These are phyloP conservation scores for Oeneis ivallda DNA, from an alignment of 2,888 invertebrate species.

Conservation along the genomic window DNA sequence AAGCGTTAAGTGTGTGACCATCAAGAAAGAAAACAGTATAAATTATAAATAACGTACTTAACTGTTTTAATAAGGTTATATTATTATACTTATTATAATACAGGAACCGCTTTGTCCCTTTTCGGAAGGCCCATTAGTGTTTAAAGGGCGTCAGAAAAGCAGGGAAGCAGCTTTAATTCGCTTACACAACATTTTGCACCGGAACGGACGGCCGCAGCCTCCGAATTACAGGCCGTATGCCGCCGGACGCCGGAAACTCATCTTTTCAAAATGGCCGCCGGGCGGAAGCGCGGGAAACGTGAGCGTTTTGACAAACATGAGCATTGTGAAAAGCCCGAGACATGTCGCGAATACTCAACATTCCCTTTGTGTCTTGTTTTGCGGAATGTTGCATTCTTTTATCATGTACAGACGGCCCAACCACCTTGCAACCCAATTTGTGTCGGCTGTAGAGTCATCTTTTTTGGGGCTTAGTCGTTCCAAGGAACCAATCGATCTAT, in stretches of 20 bases:
- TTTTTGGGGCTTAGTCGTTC: no score
- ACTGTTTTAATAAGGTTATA: background rate
- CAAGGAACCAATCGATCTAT: no score
- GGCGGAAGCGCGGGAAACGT: constrained; percentile 73
- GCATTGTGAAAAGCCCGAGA: constrained; percentile 62
- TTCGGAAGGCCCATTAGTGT: constrained; percentile 35
- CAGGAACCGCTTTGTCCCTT: constrained; percentile 23
- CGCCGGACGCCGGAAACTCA: constrained; percentile 66
- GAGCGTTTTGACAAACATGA: constrained; percentile 76
- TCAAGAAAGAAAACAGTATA: background rate
- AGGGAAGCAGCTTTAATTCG: constrained; percentile 64
- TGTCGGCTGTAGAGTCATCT: background rate
- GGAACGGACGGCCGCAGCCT: constrained; percentile 64
- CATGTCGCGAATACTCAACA: constrained; percentile 63
- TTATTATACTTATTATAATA: background rate
- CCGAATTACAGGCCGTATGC: constrained; percentile 60
- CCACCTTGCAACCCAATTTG: background rate
- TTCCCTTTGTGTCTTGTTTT: constrained; percentile 47
- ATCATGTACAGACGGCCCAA: constrained; percentile 27
- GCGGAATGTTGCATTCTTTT: constrained; percentile 36
- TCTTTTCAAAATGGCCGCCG: constrained; percentile 77
- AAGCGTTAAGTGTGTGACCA: no score
- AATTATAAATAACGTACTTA: background rate
- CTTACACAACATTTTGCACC: constrained; percentile 76
- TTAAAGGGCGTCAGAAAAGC: constrained; percentile 42